Evolutionary conservation across 2,113 vertebrate genomes (phyloP), one percentile per base, ranked within the genome.

Genomic region (Pelecanoides urinatrix): DNA sequence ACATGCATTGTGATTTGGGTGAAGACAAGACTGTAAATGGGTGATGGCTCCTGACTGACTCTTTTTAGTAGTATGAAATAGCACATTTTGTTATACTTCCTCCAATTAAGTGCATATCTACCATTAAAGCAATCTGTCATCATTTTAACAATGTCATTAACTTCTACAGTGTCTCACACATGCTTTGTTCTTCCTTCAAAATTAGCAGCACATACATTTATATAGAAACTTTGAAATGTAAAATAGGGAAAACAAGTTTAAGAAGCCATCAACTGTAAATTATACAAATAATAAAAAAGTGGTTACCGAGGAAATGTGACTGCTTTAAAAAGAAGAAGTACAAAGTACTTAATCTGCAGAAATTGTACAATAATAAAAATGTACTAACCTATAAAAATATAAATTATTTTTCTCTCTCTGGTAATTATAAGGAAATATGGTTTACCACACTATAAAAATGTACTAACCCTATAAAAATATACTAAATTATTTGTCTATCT

Each of bases 41-140:
- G 71, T 97, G 97, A 97, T 94, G 94, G 92, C 82, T 97, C 92
- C 95, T 97, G 94, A 97, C 86, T 97, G 96, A 94, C 72, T 98
- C 93, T 98, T 96, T 97, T 97, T 95, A 98, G 92, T 89, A 96
- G 86, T 87, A 96, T 80, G 86, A 97, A 98, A 97, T 91, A 97
- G 91, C 92, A 94, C 93, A 97, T 98, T 98, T 97, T 97, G 95
- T 97, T 96, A 97, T 96, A 94, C 79, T 98, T 98, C 90, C 91
- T 97, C 97, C 97, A 98, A 97, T 97, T 98, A 98, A 97, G 87
- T 97, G 92, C 94, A 97, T 97, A 96, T 95, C 91, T 94, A 96
- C 96, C 94, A 97, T 98, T 98, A 98, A 97, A 98, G 87, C 92
- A 97, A 97, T 97, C 97, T 98, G 97, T 98, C 97, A 96, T 97